phyloP scores from a whole-genome alignment of 2,888 invertebrate species.

The Branchellion lobata region DNA sequence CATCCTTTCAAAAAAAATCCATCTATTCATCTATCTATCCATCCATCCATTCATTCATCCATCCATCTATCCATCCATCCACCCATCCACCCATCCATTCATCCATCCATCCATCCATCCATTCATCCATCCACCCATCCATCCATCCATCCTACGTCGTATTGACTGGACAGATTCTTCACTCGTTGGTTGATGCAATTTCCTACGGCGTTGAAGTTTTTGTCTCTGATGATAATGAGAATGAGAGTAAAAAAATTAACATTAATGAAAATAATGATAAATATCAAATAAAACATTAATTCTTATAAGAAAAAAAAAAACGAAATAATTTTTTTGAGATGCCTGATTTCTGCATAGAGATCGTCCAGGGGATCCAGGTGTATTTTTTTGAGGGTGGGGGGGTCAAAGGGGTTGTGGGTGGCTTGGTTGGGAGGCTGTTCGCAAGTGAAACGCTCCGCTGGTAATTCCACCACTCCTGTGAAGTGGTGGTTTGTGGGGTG shows the following conservation, averaged over 20 bases:
- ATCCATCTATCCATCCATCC: too few relatives aligned
- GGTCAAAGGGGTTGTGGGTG: conserved; percentile 11
- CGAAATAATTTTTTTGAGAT: too few relatives aligned
- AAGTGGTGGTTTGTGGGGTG: conserved; percentile 43
- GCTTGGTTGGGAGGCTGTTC: conserved; percentile 62
- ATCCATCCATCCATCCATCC: too few relatives aligned
- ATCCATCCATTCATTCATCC: too few relatives aligned
- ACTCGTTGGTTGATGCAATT: conserved; percentile 81
- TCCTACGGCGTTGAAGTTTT: conserved; percentile 87
- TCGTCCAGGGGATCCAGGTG: conserved; percentile 86
- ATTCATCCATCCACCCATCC: too few relatives aligned
- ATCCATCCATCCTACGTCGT: conserved; percentile 62
- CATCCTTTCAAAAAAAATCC: too few relatives aligned
- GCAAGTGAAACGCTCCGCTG: conserved; percentile 76
- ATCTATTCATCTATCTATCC: too few relatives aligned
- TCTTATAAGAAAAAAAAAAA: too few relatives aligned
- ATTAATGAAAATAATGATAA: too few relatives aligned
- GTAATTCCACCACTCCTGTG: conserved; percentile 79
- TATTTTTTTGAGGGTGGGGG: conserved; percentile 68
- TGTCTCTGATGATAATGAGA: conserved; percentile 70
- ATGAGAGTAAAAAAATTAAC: too few relatives aligned
- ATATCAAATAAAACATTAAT: too few relatives aligned
- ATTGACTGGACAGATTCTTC: conserved; percentile 78
- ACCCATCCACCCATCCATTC: too few relatives aligned
- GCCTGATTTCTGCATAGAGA: conserved; percentile 75